Evolutionary conservation across 1,140 invertebrate genomes (phyloP), one percentile per base, ranked within the genome.

Genomic region (Ooceraea biroi): DNA sequence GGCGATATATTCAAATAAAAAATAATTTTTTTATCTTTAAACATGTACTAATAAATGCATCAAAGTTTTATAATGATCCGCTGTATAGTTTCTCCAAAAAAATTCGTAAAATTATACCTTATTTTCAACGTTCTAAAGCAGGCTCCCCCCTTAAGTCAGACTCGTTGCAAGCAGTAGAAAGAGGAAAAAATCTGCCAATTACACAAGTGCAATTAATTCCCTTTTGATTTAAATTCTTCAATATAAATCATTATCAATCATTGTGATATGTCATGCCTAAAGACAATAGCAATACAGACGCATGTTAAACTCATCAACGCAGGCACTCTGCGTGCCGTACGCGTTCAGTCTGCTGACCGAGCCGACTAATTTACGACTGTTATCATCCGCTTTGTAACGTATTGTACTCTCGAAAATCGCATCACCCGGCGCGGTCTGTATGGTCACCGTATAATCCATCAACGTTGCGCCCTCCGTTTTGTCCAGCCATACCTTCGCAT

Each of bases 291-390:
- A 97, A 92, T 97, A 97, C 71, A 97, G 95, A 90, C 97, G 97
- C 36, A 98, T 94, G 86, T 96, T 95, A 87, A 96, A 97, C 88
- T 97, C 96, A 69, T 96, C 95, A 30, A 98, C 95, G 90, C 97
- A 98, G 84, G 94, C 94, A 92, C 97, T 97, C 92, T 98, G 97
- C 76, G 96, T 95, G 5, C 96, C 97, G 87, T 98, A 98, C n/a
- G 96, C 90, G 92, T 98, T 98, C n/a, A 98, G 95, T 30, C 97
- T 95, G 89, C 97, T 98, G 27, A 98, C 95, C 2, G 96, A 95
- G 1, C 97, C 97, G 0, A 94, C 71, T 8, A 94, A 69, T 50
- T 95, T 95, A 5, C 94, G 92, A 87, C 90, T 95, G n/a, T 89
- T 86, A 25, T 92, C 90, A 7, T 94, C 91, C 5, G 89, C 91